Percentiles rank a stretch among this genome's conserved stretches.
phyloP scores from a whole-genome alignment of 2,888 invertebrate genomes.

The Leucoma salicis region DNA sequence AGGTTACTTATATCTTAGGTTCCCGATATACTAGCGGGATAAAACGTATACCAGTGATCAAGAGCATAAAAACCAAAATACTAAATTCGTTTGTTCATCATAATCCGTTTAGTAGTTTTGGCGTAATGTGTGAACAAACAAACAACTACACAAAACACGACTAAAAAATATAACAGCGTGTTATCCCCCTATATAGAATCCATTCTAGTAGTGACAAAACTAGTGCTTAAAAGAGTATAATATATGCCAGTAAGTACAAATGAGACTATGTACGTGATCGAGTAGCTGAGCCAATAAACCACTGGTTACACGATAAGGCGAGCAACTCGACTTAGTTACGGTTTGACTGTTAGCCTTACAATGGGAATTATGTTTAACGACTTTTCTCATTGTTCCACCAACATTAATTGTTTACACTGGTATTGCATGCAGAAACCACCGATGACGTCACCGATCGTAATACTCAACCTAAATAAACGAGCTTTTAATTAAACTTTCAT shows the following conservation, averaged over 20 bases:
- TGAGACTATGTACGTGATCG: constrained; percentile 46
- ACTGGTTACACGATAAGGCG: constrained; percentile 48
- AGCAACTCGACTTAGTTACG: constrained; percentile 32
- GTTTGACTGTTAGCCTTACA: constrained; percentile 41
- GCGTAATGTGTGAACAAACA: too few relatives aligned
- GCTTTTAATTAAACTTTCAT: constrained; percentile 23
- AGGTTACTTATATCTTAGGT: too few relatives aligned
- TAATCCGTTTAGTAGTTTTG: too few relatives aligned
- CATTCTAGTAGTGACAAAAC: too few relatives aligned
- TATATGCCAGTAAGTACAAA: constrained; percentile 37
- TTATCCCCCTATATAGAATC: too few relatives aligned
- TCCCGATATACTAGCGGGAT: too few relatives aligned
- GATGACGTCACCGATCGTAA: constrained; percentile 26
- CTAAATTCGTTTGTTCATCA: too few relatives aligned
- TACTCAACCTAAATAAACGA: constrained; percentile 21
- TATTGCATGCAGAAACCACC: constrained; percentile 36
- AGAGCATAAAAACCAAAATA: too few relatives aligned
- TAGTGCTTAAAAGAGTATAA: too few relatives aligned
- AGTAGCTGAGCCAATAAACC: constrained; percentile 44
- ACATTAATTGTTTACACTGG: constrained; percentile 47
- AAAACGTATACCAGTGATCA: too few relatives aligned
- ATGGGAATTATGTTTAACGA: constrained; percentile 49
- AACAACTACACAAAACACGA: too few relatives aligned
- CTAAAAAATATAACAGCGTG: too few relatives aligned
- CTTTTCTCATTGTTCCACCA: constrained; percentile 47